Evolutionary conservation across 2,888 invertebrate species (phyloP), one percentile per base, ranked within the genome.

Genomic region (Neoitamus cyanurus): DNA sequence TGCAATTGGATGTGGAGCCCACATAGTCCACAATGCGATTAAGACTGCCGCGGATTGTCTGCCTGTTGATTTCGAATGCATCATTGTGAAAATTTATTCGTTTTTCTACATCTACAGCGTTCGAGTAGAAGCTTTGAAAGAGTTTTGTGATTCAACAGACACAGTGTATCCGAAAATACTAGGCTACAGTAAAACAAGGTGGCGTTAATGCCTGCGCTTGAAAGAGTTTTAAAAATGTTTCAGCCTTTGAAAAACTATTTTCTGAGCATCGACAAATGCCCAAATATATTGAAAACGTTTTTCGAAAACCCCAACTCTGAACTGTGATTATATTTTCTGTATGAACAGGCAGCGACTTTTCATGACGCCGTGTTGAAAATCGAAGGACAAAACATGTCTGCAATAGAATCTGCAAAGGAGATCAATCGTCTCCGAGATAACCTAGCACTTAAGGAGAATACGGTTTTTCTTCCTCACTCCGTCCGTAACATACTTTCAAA

Each of bases 1-100:
- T 58, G 86, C 87, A 85, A 87, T 88, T 85, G 87, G 88, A 84
- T 88, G 88, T 86, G 86, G 85, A 86, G 88, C 88, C 42, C 88
- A 88, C 73, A 85, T 85, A 28, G 37, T 85, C 13, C 77, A 83
- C 42, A 85, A 83, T n/a, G 85, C 85, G 30, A 77, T 85, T 7
- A 83, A 85, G n/a, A 69, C 46, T 34, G 87, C 85, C 84, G 86
- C 84, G 42, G 80, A 86, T 87, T 84, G 83, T 68, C 86, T 88
- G 85, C 84, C 88, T 84, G 84, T 88, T 77, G 88, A 88, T 31
- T 42, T 68, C 4, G 85, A 85, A 77, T 73, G 34, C 9, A 78
- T 85, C 4, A n/a, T 48, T 30, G 25, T 82, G 15, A 84, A 58
- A 48, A 48, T 80, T 73, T 87, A 88, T 87, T 87, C 87, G 84